A percentile compares a stretch with the other conserved stretches of the same genome.
These are phyloP conservation scores for Lepilemur ruficaudatus DNA, from an alignment of 2,797 vertebrate genomes.

Conservation along the genomic window DNA sequence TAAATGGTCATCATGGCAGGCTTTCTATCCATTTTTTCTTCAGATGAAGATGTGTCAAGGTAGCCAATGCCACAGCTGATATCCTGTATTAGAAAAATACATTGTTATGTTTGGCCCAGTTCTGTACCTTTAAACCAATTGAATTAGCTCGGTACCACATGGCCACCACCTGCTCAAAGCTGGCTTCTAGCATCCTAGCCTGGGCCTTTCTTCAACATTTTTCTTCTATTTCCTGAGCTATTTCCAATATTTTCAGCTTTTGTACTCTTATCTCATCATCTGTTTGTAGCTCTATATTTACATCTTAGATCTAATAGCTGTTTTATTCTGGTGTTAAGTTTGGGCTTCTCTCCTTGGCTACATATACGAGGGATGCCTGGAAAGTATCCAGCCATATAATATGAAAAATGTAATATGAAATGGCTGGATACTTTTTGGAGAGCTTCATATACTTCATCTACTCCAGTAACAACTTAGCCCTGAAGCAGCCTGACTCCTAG, in stretches of 20 bases:
- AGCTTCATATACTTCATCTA: not conserved
- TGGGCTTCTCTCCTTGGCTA: not conserved
- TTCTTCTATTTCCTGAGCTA: not conserved
- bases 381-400: no score
- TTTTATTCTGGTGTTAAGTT: not conserved
- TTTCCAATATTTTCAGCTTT: not conserved
- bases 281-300: not conserved
- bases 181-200: not conserved
- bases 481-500: not conserved
- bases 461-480: not conserved
- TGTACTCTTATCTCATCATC: not conserved
- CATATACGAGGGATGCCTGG: not conserved
- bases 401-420: no score
- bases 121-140: constrained; percentile 57
- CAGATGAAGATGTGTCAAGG: constrained; percentile 2
- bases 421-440: no score
- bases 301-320: not conserved
- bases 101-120: constrained; percentile 48
- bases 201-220: not conserved
- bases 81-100: constrained; percentile 27
- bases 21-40: constrained; percentile 43
- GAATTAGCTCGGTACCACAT: not conserved
- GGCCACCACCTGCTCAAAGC: not conserved
- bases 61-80: not conserved
- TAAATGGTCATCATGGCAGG: constrained; percentile 13